A percentile compares a stretch with the other conserved stretches of the same genome.
Evolutionary conservation across 2,797 vertebrate genomes (phyloP).

Genomic region (Malurus leucopterus): DNA sequence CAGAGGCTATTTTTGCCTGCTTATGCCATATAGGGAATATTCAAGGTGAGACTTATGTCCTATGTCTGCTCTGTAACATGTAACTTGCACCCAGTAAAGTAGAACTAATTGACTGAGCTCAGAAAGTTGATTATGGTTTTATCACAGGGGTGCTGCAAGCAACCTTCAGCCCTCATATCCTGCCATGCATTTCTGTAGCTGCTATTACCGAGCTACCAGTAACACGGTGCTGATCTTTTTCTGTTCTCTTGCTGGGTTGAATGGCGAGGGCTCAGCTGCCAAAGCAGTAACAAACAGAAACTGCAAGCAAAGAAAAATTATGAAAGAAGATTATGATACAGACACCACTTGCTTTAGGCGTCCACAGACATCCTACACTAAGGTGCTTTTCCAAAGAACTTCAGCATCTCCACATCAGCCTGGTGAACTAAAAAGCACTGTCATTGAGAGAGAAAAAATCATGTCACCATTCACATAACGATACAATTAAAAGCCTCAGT

Average conservation of each 20-base stretch:
- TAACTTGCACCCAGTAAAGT: neutral
- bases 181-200: neutral
- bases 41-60: neutral
- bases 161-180: neutral
- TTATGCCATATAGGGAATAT: neutral
- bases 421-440: neutral
- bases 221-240: neutral
- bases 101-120: neutral
- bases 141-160: neutral
- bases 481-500: neutral
- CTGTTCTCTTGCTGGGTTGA: neutral
- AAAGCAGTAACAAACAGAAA: neutral
- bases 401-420: neutral
- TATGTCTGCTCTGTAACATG: rapidly evolving
- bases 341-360: neutral
- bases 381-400: neutral
- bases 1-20: neutral
- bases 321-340: neutral
- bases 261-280: neutral
- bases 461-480: neutral
- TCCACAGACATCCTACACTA: neutral
- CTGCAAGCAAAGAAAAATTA: neutral
- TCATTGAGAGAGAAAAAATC: neutral
- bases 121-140: neutral
- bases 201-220: neutral